A percentile compares a stretch with the other conserved stretches of the same genome.
phyloP scores from a whole-genome alignment of 1,140 invertebrate genomes.

The Latrodectus geometricus region DNA sequence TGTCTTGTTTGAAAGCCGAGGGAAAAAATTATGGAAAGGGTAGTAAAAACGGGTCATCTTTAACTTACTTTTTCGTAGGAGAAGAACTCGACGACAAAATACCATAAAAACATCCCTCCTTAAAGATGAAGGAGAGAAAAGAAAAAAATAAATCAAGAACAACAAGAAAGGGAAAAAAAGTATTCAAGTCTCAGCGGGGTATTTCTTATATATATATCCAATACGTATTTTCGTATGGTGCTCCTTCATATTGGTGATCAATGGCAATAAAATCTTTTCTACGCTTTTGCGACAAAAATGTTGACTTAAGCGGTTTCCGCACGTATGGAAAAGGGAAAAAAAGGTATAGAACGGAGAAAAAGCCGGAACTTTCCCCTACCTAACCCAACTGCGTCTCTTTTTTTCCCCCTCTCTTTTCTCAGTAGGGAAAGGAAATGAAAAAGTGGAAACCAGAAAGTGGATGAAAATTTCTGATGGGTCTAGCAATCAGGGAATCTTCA shows the following conservation, averaged over 20 bases:
- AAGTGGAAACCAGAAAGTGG: constrained; percentile 30
- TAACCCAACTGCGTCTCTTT: neutral
- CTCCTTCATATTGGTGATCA: constrained; percentile 51
- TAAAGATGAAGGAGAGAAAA: neutral
- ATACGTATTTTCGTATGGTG: constrained; percentile 32
- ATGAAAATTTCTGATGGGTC: constrained; percentile 45
- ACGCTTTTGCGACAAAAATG: constrained; percentile 52
- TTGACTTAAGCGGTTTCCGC: constrained; percentile 56
- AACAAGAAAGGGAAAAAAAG: constrained; percentile 19
- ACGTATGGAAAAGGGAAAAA: constrained; percentile 28
- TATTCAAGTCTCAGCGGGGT: neutral
- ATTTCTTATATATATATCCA: constrained; percentile 35
- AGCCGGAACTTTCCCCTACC: constrained; percentile 32
- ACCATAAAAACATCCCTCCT: constrained; percentile 4
- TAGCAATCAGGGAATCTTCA: constrained; percentile 43
- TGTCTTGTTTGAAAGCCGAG: constrained; percentile 16
- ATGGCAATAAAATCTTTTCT: constrained; percentile 56
- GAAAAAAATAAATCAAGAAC: constrained; percentile 35
- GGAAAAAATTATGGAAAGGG: constrained; percentile 32
- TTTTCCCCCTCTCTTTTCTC: neutral
- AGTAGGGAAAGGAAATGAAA: constrained; percentile 38
- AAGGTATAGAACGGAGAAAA: neutral
- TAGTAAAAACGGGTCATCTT: constrained; percentile 46
- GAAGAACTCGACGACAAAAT: neutral
- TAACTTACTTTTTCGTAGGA: constrained; percentile 26